phyloP scores from a whole-genome alignment of 2,888 invertebrate genomes.

The Lasioglossum malachurum region DNA sequence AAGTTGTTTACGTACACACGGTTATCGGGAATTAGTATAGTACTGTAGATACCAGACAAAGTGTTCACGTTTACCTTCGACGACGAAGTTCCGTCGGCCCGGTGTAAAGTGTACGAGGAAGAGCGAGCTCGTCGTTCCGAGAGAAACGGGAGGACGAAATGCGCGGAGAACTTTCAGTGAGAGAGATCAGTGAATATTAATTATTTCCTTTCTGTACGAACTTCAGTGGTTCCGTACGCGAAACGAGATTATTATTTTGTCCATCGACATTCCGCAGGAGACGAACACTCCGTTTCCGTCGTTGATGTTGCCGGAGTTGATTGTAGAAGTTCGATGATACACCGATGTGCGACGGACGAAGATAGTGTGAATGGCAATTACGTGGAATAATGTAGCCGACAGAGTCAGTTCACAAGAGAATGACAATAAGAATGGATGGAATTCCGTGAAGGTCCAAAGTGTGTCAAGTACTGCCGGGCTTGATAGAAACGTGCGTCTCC shows the following conservation, averaged over 20 bases:
- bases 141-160: neutral
- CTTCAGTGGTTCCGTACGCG: neutral
- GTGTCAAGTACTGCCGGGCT: conserved; percentile 69
- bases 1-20: no score
- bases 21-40: neutral
- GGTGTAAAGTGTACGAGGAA: conserved; percentile 27
- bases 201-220: neutral
- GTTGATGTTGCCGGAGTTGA: neutral
- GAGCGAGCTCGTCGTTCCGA: conserved; percentile 13
- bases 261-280: neutral
- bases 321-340: neutral
- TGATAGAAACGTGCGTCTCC: conserved; percentile 65
- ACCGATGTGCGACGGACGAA: neutral
- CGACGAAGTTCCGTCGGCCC: conserved; percentile 34
- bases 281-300: neutral
- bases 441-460: conserved; percentile 59
- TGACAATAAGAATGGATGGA: conserved; percentile 50
- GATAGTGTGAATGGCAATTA: neutral
- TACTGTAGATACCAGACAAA: neutral
- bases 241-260: neutral
- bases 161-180: neutral
- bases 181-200: neutral
- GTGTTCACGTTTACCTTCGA: neutral
- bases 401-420: neutral
- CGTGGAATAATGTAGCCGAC: conserved; percentile 31